Evolutionary conservation across 2,888 invertebrate species (phyloP), one percentile per base, ranked within the genome.

Genomic region (Melolontha melolontha): DNA sequence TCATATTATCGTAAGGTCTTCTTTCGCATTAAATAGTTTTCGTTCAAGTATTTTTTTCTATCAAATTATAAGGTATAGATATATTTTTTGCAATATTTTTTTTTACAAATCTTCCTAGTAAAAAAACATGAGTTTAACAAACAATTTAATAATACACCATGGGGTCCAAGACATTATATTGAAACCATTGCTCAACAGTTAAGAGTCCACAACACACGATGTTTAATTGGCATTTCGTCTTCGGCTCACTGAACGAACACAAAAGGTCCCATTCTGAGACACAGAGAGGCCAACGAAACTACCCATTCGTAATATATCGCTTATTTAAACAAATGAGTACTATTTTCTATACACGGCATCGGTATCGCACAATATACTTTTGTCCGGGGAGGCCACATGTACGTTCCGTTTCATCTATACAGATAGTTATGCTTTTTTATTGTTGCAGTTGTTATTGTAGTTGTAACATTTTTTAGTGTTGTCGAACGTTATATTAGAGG

Each of bases 401-500:
- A 34, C 10, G 34, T 59, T 34, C 59, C 16, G 59, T 47, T 59
- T 44, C 59, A 59, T 47, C 59, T 47, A 44, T 59, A 34, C 59
- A 47, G 47, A 34, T 34, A 41, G 59, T 47, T 59, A 44, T 29
- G 47, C 44, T 47, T 59, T 59, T 59, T 59, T 59, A 59, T 57
- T 59, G 59, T 29, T 12, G 47, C 59, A 59, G 59, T 59, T 59
- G 34, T 34, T 34, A 6, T 10, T 34, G 47, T 59, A 59, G 44
- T 59, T 59, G 44, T 47, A 62, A 49, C 59, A 62, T 62, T 62
- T 47, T 62, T 62, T 47, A 62, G 59, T 47, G 59, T 62, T 62
- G 59, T 62, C 59, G 59, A 62, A 62, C 59, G 59, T 62, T 62
- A 62, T 62, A 59, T 62, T 62, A 39, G 59, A 62, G 59, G 47